Evolutionary conservation across 2,797 vertebrate genomes (phyloP), one percentile per base, ranked within the genome.

Genomic region (Acanthurus tractus): DNA sequence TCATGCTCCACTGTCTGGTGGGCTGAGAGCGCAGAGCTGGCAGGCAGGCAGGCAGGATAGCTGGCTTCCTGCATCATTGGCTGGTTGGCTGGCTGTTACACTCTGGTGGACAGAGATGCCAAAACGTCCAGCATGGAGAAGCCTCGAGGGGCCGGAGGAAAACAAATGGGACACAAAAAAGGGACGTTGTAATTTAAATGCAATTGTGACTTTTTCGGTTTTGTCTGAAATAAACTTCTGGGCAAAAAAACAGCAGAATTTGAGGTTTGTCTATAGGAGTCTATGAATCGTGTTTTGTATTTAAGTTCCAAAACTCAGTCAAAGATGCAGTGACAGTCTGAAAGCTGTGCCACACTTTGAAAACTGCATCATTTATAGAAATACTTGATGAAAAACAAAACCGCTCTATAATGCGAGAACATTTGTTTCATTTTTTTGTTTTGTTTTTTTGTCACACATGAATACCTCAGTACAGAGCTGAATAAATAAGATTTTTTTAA

Each of bases 61-160:
- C 75, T 76, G 82, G 77, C 78, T 83, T 86, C 79, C 86, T 77
- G 86, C 69, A 81, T 82, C 63, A 83, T 75, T 86, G 86, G 87
- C 71, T 81, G 86, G 74, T 75, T 74, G 84, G 83, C 58, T 74
- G 82, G 70, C 57, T 86, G 88, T 87, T 88, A 82, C 86, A 88
- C 84, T 88, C 76, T 69, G 76, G 38, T 82, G 72, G 79, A 74
- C 63, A 81, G 68, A 81, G 72, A 86, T 85, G 84, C 86, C 76
- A 89, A 87, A 83, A 84, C 78, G 82, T 52, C 46, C 62, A 71
- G 76, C 81, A 78, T 38, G 40, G 61, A 83, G 87, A 79, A 90
- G 78, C 71, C 76, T 88, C 44, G 0, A 50, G 61, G 69, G 74
- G 70, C n/a, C 22, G 61, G 46, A 80, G 61, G 79, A 82, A 72